Evolutionary conservation across 2,797 vertebrate species (phyloP).

Genomic region (Tenualosa ilisha): DNA sequence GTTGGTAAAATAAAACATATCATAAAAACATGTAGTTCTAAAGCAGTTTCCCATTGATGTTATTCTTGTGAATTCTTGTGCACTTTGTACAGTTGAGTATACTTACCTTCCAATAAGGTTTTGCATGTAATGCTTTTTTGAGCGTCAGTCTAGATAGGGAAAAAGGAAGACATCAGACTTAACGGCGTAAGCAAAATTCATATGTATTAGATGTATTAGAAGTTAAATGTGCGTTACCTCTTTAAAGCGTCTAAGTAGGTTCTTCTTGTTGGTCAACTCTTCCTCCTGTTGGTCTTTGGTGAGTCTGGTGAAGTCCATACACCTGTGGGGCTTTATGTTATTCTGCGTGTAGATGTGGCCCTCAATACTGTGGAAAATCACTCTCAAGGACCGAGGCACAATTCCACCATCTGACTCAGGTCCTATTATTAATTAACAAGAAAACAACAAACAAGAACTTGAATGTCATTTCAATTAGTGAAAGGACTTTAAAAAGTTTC

Average conservation of each 20-base stretch:
- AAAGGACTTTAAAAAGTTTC: too few species aligned
- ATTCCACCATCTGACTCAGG: constrained; percentile 85
- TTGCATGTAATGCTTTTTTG: constrained; percentile 67
- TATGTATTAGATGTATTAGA: background rate
- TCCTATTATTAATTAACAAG: constrained; percentile 67
- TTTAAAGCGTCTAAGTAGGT: constrained; percentile 64
- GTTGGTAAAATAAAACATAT: too few species aligned
- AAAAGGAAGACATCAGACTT: constrained; percentile 33
- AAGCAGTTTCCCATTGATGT: background rate
- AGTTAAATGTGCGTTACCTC: constrained; percentile 57
- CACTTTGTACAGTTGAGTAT: background rate
- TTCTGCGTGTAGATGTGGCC: constrained; percentile 77
- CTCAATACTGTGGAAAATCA: constrained; percentile 84
- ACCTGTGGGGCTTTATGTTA: constrained; percentile 88
- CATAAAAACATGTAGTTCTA: background rate
- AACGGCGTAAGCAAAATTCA: background rate
- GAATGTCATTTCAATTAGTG: background rate
- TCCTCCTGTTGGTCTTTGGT: constrained; percentile 82
- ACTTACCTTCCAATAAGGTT: constrained; percentile 62
- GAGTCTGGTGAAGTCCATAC: constrained; percentile 82
- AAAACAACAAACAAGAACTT: background rate
- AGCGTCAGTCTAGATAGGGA: constrained; percentile 60
- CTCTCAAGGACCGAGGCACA: constrained; percentile 84
- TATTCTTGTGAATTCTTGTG: background rate
- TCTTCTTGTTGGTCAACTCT: constrained; percentile 76